Evolutionary conservation across 53 echinoderm and acorn worm genomes (phyloP).

Genomic region (Zoroaster sp.): DNA sequence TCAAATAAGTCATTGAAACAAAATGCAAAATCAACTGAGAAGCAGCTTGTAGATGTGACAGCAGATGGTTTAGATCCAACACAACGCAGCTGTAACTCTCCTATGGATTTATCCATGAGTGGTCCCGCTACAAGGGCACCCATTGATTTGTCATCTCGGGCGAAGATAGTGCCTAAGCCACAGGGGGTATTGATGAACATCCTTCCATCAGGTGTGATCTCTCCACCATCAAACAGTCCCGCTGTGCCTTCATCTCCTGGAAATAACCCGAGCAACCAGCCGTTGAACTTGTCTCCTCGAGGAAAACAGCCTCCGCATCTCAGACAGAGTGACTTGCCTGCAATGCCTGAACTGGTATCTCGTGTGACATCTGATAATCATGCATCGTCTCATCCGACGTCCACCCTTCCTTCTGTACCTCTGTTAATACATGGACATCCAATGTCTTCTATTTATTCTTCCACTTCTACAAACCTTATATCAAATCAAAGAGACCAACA

Average conservation of each 20-base stretch:
- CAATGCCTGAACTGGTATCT: conserved; percentile 21
- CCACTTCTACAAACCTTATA: neutral
- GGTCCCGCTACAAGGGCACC: neutral
- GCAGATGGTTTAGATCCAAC: neutral
- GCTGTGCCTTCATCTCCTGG: neutral
- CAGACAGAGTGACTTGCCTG: conserved; percentile 6
- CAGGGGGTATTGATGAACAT: neutral
- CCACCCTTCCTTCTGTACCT: neutral
- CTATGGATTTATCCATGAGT: conserved; percentile 17
- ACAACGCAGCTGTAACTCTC: neutral
- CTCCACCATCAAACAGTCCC: neutral
- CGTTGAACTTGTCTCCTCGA: conserved; percentile 42
- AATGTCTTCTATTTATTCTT: neutral
- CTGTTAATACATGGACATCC: neutral
- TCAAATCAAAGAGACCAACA: neutral
- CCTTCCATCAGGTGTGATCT: neutral
- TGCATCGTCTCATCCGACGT: neutral
- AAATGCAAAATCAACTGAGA: neutral
- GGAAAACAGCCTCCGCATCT: neutral
- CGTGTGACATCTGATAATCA: neutral
- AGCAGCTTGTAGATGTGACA: neutral
- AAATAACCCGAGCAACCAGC: neutral
- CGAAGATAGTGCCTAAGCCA: neutral
- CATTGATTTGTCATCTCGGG: neutral
- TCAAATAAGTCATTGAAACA: neutral